A percentile compares a stretch with the other conserved stretches of the same genome.
Conservation (phyloP, 2,888 invertebrate species). For the Drosophila suboccidentalis region DNA sequence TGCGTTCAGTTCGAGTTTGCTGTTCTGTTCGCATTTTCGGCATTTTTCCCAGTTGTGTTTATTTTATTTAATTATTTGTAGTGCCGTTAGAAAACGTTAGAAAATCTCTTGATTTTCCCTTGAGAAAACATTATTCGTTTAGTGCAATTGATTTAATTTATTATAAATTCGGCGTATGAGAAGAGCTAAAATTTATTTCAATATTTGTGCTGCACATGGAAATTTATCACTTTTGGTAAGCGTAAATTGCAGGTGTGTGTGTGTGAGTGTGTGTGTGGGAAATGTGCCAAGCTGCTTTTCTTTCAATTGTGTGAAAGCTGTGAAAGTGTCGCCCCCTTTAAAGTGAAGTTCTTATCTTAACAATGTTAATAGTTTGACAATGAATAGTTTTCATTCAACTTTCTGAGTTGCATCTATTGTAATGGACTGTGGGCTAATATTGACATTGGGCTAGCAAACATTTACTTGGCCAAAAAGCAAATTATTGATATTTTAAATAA, state of each 20-base stretch:
- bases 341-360: slow-evolving; percentile 28
- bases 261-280: slow-evolving; percentile 14
- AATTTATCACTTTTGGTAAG: slow-evolving; percentile 53
- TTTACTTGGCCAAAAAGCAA: neutral
- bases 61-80: slow-evolving; percentile 45
- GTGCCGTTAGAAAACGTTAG: slow-evolving; percentile 44
- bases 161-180: slow-evolving; percentile 3
- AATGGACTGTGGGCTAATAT: slow-evolving; percentile 18
- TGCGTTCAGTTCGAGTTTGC: slow-evolving; percentile 39
- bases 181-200: slow-evolving; percentile 18
- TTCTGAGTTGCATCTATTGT: slow-evolving; percentile 28
- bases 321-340: slow-evolving; percentile 37
- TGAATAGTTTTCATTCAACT: slow-evolving; percentile 20
- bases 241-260: neutral
- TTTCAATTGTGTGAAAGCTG: slow-evolving; percentile 41
- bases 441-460: neutral
- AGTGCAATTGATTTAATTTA: neutral
- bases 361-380: neutral
- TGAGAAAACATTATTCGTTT: slow-evolving; percentile 14
- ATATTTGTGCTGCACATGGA: slow-evolving; percentile 46
- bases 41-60: slow-evolving; percentile 74
- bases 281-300: slow-evolving; percentile 7
- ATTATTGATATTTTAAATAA: too few species aligned
- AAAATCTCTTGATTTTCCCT: slow-evolving; percentile 18
- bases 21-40: slow-evolving; percentile 45